Conservation (phyloP, 2,888 invertebrate species). For the Chesias legatella region DNA sequence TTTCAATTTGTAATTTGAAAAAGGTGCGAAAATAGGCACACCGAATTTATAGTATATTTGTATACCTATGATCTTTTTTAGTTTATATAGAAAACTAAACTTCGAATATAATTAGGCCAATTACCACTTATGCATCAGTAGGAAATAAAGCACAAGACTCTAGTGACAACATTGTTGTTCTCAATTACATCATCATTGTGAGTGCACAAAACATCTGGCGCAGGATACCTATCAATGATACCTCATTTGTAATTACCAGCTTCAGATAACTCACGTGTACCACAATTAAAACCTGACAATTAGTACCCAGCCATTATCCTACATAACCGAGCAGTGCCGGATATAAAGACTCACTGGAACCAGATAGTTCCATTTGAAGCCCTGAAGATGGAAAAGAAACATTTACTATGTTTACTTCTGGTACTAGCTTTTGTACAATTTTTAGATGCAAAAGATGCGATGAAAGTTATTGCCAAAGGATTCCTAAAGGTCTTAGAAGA, state of each 20-base stretch:
- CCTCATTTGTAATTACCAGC: background rate
- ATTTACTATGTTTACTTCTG: constrained; percentile 26
- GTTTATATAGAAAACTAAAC: no score
- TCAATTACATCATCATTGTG: constrained; percentile 1
- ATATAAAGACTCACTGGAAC: no score
- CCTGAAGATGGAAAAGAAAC: constrained; percentile 12
- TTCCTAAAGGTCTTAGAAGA: constrained; percentile 54
- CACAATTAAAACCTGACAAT: constrained; percentile 2
- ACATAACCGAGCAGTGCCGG: no score
- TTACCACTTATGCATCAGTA: no score
- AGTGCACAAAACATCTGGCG: constrained; percentile 2
- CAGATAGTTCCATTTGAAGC: constrained; percentile 4
- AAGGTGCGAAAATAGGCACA: no score
- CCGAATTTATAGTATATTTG: no score
- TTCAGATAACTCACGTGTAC: background rate
- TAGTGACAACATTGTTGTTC: background rate
- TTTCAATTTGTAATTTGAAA: no score
- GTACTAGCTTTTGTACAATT: constrained; percentile 23
- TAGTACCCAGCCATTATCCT: background rate
- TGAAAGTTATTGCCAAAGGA: constrained; percentile 48
- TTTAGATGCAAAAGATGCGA: constrained; percentile 42
- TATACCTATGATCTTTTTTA: no score
- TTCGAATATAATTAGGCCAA: no score
- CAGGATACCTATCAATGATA: constrained; percentile 1
- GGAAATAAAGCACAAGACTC: no score